These are phyloP conservation scores for Polyodon spathula DNA, from an alignment of 2,113 vertebrate species.

Conservation along the genomic window DNA sequence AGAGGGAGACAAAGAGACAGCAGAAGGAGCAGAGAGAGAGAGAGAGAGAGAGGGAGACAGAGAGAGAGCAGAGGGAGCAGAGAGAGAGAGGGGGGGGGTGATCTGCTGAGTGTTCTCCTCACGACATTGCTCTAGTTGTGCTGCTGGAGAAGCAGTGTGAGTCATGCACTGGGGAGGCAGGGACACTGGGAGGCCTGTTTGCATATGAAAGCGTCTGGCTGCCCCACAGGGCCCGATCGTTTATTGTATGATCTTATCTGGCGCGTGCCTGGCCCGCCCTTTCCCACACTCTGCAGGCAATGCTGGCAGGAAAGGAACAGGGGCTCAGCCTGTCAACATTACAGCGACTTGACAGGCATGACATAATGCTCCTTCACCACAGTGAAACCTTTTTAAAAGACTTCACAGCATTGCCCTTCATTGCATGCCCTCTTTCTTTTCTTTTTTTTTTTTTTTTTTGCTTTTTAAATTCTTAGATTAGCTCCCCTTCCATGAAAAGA, in stretches of 20 bases:
- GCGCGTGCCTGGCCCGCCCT: slow-evolving; percentile 69
- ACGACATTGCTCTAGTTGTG: slow-evolving; percentile 19
- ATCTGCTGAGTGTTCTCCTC: slow-evolving; percentile 7
- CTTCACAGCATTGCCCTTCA: slow-evolving; percentile 44
- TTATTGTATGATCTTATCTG: slow-evolving; percentile 63
- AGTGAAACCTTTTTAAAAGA: slow-evolving; percentile 55
- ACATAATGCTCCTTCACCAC: slow-evolving; percentile 67
- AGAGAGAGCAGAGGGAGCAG: too few relatives aligned
- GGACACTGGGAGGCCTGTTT: slow-evolving; percentile 56
- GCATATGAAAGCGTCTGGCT: slow-evolving; percentile 59
- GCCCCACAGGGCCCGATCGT: slow-evolving; percentile 38
- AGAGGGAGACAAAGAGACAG: too few relatives aligned
- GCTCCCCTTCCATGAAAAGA: slow-evolving; percentile 33
- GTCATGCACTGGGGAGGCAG: slow-evolving; percentile 22
- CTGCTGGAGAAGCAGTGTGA: slow-evolving; percentile 24
- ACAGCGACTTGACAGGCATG: slow-evolving; percentile 68
- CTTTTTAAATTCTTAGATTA: slow-evolving; percentile 76
- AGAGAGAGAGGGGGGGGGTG: too few relatives aligned
- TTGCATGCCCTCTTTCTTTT: slow-evolving; percentile 54
- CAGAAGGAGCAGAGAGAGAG: too few relatives aligned
- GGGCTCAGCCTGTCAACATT: slow-evolving; percentile 58
- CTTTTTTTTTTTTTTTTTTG: slow-evolving; percentile 53
- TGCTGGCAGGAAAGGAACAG: slow-evolving; percentile 47
- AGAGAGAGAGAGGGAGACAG: too few relatives aligned
- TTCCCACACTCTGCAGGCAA: slow-evolving; percentile 74